Conservation (phyloP, 2,888 invertebrate genomes). For the Lochmaea crataegi region DNA sequence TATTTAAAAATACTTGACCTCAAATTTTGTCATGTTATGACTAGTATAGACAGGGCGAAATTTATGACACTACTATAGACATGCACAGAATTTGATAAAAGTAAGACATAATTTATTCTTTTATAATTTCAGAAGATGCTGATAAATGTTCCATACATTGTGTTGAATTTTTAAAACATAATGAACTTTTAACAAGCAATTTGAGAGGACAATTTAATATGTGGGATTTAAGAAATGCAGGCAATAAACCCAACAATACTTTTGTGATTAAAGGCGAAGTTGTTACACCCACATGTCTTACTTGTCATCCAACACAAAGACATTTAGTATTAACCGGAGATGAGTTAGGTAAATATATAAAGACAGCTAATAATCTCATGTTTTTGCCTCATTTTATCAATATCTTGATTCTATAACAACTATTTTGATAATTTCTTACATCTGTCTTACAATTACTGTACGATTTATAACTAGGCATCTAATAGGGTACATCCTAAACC, state of each 20-base stretch:
- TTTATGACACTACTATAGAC: too few relatives aligned
- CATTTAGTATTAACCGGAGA: conserved; percentile 87
- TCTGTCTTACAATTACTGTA: too few relatives aligned
- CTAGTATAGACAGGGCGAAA: too few relatives aligned
- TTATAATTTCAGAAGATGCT: conserved; percentile 70
- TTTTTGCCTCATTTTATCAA: too few relatives aligned
- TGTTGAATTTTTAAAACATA: conserved; percentile 78
- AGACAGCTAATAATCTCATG: too few relatives aligned
- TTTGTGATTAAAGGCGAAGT: conserved; percentile 82
- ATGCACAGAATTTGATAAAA: not conserved
- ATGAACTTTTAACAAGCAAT: conserved; percentile 85
- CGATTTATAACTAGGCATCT: too few relatives aligned
- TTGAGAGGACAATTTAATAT: conserved; percentile 90
- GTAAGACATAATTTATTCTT: conserved; percentile 8
- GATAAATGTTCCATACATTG: conserved; percentile 86
- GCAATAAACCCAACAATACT: conserved; percentile 72
- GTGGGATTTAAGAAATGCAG: conserved; percentile 80
- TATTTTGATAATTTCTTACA: too few relatives aligned
- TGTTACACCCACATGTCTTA: conserved; percentile 79
- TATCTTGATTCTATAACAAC: too few relatives aligned
- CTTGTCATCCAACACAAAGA: conserved; percentile 88
- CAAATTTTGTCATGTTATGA: too few relatives aligned
- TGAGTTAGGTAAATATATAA: conserved; percentile 72
- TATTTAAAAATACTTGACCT: too few relatives aligned
- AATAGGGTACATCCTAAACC: too few relatives aligned